phyloP scores from a whole-genome alignment of 1,140 invertebrate species.

The Asbolus verrucosus region DNA sequence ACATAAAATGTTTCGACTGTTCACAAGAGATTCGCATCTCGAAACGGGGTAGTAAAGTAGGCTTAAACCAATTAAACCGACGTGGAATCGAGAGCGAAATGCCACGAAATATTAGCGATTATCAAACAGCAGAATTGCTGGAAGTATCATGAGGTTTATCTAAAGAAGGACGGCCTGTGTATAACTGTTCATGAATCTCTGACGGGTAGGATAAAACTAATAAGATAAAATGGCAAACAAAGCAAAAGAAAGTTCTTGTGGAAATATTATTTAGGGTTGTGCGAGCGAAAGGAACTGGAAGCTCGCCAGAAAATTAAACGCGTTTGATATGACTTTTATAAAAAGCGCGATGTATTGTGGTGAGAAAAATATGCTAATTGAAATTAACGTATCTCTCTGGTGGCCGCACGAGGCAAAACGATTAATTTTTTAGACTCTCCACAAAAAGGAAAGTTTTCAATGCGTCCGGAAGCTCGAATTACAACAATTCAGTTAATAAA shows the following conservation, averaged over 20 bases:
- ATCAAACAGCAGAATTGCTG: background rate
- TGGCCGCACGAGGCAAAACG: no score
- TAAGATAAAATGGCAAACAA: constrained; percentile 25
- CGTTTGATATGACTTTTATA: background rate
- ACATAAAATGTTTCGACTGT: no score
- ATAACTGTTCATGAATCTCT: constrained; percentile 6
- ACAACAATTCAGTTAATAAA: no score
- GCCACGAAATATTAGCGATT: background rate
- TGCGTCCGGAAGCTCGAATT: no score
- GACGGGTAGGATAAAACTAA: constrained; percentile 5
- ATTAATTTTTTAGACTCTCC: no score
- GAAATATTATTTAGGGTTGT: constrained; percentile 13
- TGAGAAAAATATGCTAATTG: background rate
- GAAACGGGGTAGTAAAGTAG: background rate
- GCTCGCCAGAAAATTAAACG: background rate
- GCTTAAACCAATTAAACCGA: background rate
- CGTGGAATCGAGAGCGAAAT: background rate
- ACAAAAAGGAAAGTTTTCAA: no score
- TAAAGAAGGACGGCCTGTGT: background rate
- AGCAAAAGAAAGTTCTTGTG: constrained; percentile 1
- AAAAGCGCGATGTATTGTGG: background rate
- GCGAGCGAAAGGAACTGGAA: constrained; percentile 3
- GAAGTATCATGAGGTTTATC: no score
- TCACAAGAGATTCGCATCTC: background rate
- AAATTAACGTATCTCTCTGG: no score